Conservation (phyloP, 2,797 vertebrate species). For the Natrix natrix region DNA sequence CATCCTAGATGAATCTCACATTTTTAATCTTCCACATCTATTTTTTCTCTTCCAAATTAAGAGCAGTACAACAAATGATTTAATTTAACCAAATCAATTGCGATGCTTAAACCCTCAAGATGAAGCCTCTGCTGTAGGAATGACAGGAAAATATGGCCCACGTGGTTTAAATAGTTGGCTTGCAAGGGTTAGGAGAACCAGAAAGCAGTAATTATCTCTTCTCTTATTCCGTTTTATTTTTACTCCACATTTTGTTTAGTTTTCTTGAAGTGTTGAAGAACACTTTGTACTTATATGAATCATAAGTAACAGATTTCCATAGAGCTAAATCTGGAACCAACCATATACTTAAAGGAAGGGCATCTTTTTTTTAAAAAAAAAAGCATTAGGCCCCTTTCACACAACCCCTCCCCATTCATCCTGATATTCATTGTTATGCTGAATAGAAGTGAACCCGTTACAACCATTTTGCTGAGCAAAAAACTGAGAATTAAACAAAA, state of each 20-base stretch:
- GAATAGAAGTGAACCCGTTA: conserved; percentile 2
- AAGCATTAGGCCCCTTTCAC: background rate
- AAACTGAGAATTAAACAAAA: background rate
- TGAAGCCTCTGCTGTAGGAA: background rate
- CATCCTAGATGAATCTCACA: background rate
- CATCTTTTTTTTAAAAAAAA: background rate
- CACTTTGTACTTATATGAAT: background rate
- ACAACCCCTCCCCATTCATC: background rate
- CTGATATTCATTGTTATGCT: background rate
- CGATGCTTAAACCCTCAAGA: background rate
- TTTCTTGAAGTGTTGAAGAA: conserved; percentile 1
- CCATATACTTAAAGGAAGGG: conserved; percentile 1
- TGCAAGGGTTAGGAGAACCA: background rate
- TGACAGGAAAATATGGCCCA: conserved; percentile 3
- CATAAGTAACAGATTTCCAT: background rate
- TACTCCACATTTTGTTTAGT: background rate
- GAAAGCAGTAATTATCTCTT: background rate
- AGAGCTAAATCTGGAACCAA: background rate
- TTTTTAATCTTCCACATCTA: background rate
- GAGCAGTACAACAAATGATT: background rate
- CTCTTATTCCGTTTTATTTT: background rate
- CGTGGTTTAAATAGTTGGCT: background rate
- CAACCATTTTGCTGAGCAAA: background rate
- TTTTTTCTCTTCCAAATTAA: background rate
- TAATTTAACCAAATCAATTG: background rate